Conservation (phyloP, 2,113 vertebrate genomes). For the Taxidea taxus region DNA sequence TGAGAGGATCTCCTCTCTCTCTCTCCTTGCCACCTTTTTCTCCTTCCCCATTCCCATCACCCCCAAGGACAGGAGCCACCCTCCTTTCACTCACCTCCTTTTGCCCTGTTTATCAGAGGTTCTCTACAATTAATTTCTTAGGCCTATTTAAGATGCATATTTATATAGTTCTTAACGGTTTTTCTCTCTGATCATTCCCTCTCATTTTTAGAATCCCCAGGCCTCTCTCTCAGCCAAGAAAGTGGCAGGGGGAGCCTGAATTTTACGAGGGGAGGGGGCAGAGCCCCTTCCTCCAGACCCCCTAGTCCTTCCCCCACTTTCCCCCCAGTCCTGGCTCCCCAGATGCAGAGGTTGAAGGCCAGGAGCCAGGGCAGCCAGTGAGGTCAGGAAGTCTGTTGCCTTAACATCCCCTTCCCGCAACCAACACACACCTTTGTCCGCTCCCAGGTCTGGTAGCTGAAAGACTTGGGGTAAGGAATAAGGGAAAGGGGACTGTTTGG, state of each 20-base stretch:
- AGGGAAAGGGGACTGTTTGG: constrained; percentile 61
- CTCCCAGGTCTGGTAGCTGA: constrained; percentile 28
- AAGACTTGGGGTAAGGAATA: constrained; percentile 53
- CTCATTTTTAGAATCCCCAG: constrained; percentile 73
- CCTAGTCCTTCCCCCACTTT: background rate
- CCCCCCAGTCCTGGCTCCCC: constrained; percentile 38
- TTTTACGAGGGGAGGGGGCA: constrained; percentile 66
- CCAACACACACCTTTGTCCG: background rate
- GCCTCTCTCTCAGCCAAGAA: constrained; percentile 74
- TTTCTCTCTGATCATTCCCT: constrained; percentile 77
- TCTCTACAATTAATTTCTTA: constrained; percentile 80
- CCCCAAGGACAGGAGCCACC: constrained; percentile 57
- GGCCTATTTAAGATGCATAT: constrained; percentile 81
- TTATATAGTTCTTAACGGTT: constrained; percentile 81
- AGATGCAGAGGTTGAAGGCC: constrained; percentile 27
- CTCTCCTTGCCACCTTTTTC: background rate
- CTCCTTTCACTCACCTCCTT: constrained; percentile 23
- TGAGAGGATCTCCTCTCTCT: background rate
- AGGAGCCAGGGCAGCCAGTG: constrained; percentile 48
- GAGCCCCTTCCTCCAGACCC: constrained; percentile 60
- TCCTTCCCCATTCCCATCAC: background rate
- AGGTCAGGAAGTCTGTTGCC: constrained; percentile 77
- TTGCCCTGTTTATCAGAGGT: constrained; percentile 73
- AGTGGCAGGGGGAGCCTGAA: constrained; percentile 66
- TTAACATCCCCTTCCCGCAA: constrained; percentile 65